Evolutionary conservation across 2,888 invertebrate genomes (phyloP).

Genomic region (Cosmia trapezina): DNA sequence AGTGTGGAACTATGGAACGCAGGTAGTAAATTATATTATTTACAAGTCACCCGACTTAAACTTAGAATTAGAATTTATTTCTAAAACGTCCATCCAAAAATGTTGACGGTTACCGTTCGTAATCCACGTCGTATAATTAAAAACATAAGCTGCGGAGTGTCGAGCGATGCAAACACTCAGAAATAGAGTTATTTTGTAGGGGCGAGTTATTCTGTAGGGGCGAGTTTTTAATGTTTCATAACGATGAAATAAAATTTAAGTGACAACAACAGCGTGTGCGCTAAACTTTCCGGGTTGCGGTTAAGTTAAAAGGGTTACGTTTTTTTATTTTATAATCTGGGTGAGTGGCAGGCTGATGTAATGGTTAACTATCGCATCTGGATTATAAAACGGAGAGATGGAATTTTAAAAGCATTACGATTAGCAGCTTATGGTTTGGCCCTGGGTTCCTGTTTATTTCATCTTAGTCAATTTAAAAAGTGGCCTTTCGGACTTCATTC

Average conservation of each 20-base stretch:
- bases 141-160: conserved; percentile 39
- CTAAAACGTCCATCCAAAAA: conserved; percentile 22
- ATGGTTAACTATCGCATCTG: conserved; percentile 22
- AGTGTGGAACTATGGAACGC: background rate
- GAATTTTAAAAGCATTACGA: background rate
- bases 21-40: background rate
- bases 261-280: conserved; percentile 41
- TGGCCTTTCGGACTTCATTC: background rate
- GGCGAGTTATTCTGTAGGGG: conserved; percentile 39
- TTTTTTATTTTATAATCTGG: conserved; percentile 53
- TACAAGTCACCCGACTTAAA: background rate
- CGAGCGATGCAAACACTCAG: conserved; percentile 34
- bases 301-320: conserved; percentile 42
- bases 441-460: background rate
- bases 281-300: conserved; percentile 40
- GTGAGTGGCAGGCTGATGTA: conserved; percentile 26
- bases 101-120: conserved; percentile 11
- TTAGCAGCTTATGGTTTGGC: background rate
- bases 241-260: conserved; percentile 57
- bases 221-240: conserved; percentile 52
- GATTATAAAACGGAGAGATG: background rate
- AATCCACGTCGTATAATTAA: conserved; percentile 51
- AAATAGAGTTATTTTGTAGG: conserved; percentile 59
- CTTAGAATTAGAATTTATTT: background rate
- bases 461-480: background rate